Percentiles rank a stretch among this genome's conserved stretches.
phyloP scores from a whole-genome alignment of 1,140 invertebrate genomes.

The Drosophila pruinosa region DNA sequence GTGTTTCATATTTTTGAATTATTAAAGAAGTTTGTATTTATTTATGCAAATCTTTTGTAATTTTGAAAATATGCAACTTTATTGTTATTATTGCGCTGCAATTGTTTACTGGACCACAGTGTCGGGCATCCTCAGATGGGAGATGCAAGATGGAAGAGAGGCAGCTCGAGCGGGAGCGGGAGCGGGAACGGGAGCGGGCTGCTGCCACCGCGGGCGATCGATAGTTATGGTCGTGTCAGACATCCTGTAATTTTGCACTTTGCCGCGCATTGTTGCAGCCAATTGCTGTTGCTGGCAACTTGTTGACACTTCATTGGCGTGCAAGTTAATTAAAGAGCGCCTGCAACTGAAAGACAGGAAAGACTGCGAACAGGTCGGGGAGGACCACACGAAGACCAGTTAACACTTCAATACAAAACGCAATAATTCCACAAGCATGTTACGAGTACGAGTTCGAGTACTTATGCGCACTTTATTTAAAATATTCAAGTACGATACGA shows the following conservation, averaged over 20 bases:
- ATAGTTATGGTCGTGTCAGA: constrained; percentile 77
- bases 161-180: not conserved
- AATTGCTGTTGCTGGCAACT: constrained; percentile 58
- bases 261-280: constrained; percentile 26
- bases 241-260: constrained; percentile 75
- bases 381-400: constrained; percentile 39
- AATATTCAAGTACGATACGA: not conserved
- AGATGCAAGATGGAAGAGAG: not conserved
- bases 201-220: constrained; percentile 58
- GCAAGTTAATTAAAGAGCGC: constrained; percentile 79
- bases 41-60: not conserved
- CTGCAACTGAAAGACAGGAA: constrained; percentile 12
- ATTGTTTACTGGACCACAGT: not conserved
- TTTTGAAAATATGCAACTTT: not conserved
- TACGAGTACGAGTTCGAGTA: not conserved
- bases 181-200: not conserved
- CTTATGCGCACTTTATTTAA: constrained; percentile 7
- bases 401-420: not conserved
- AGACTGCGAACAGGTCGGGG: constrained; percentile 2
- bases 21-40: not conserved
- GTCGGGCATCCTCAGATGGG: not conserved
- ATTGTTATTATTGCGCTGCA: not conserved
- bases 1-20: no score
- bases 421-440: not conserved
- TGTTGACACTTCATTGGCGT: constrained; percentile 82